Conservation (phyloP, 2,888 invertebrate species). For the Calliscelio sp. region DNA sequence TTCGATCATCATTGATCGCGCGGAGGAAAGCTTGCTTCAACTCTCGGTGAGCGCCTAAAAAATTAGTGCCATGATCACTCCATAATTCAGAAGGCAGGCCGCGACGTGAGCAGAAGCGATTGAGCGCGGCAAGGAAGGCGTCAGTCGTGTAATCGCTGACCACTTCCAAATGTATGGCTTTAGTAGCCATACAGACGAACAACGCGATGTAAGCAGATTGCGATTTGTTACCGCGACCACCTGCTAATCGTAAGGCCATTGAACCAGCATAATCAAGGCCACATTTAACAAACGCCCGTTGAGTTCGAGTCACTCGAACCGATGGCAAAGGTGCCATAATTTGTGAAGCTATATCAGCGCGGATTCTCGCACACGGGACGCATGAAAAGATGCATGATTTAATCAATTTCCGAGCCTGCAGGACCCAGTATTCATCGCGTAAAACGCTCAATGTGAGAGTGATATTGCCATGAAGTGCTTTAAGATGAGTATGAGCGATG, state of each 20-base stretch:
- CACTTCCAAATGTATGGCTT: neutral
- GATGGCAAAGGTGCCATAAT: neutral
- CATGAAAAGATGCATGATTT: neutral
- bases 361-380: neutral
- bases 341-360: neutral
- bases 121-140: neutral
- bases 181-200: neutral
- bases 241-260: neutral
- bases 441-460: neutral
- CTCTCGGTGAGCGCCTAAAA: neutral
- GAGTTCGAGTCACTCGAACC: neutral
- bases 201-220: neutral
- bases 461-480: no score
- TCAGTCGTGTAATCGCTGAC: neutral
- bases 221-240: neutral
- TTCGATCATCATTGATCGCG: neutral
- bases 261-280: conserved; percentile 9
- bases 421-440: neutral
- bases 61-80: neutral
- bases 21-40: neutral
- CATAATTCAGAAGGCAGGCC: neutral
- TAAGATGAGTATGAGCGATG: no score
- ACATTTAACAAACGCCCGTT: neutral
- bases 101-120: neutral
- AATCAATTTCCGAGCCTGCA: neutral